phyloP scores from a whole-genome alignment of 2,113 vertebrate species.

The Egretta garzetta region DNA sequence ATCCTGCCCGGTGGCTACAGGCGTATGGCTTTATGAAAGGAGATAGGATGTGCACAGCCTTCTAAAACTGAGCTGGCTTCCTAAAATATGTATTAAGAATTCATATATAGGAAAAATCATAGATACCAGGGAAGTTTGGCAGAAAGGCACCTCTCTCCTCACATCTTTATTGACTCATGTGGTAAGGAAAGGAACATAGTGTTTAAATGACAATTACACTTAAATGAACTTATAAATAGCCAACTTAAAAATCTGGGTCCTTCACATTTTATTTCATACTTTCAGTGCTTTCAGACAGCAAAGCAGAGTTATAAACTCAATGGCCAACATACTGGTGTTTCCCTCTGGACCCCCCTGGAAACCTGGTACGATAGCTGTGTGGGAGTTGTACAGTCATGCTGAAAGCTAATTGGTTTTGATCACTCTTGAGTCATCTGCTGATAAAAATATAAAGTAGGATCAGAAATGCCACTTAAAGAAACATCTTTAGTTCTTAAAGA shows the following conservation, averaged over 20 bases:
- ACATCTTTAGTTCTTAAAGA: neutral
- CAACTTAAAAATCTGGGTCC: neutral
- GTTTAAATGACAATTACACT: neutral
- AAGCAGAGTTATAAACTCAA: neutral
- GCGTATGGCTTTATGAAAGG: neutral
- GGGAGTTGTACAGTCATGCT: neutral
- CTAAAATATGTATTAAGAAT: neutral
- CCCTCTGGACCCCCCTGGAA: neutral
- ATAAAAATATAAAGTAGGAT: neutral
- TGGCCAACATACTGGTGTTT: neutral
- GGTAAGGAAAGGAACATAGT: neutral
- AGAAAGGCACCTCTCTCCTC: neutral
- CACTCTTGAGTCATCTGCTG: neutral
- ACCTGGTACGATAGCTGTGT: neutral
- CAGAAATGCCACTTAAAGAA: neutral
- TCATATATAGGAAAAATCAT: neutral
- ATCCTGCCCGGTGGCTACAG: neutral
- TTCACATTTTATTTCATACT: neutral
- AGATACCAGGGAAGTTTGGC: neutral
- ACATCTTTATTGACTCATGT: neutral
- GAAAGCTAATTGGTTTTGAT: neutral
- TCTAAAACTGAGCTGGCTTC: neutral
- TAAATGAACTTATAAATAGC: neutral
- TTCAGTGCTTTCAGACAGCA: neutral
- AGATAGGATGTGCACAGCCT: neutral